Evolutionary conservation across 2,797 vertebrate species (phyloP).

Genomic region (Spinus olivaceus): DNA sequence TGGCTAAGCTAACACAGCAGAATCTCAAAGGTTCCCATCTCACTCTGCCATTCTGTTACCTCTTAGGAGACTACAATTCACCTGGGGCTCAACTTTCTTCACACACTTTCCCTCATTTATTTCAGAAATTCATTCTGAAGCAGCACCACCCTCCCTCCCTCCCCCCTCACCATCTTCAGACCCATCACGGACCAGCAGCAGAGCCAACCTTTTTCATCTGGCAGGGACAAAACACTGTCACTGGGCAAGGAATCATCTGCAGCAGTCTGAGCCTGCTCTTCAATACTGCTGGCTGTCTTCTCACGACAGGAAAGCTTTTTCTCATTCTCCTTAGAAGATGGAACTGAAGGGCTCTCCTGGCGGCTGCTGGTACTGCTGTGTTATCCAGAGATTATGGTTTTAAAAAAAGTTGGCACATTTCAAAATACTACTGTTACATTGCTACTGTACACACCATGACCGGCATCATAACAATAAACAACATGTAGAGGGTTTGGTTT

Average conservation of each 20-base stretch:
- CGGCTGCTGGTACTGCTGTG: constrained; percentile 76
- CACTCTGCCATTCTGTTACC: not conserved
- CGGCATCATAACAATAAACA: not conserved
- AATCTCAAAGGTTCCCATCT: not conserved
- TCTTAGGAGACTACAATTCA: not conserved
- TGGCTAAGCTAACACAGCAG: not conserved
- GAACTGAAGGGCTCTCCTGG: constrained; percentile 75
- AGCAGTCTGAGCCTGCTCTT: constrained; percentile 81
- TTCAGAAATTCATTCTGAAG: not conserved
- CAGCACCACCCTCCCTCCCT: not conserved
- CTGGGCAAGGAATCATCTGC: constrained; percentile 83
- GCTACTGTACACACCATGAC: not conserved
- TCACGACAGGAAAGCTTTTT: constrained; percentile 66
- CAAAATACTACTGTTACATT: not conserved
- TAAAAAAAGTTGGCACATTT: not conserved
- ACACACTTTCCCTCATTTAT: not conserved
- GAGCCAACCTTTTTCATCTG: constrained; percentile 87
- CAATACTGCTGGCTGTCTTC: constrained; percentile 77
- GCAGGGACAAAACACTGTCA: constrained; percentile 79
- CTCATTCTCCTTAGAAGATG: constrained; percentile 71
- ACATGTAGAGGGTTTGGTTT: not conserved
- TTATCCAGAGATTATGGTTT: not conserved
- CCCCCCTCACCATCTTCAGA: not conserved
- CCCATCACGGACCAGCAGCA: not conserved
- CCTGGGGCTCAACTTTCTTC: not conserved